Base-by-base conservation (phyloP, 2,113 vertebrate genomes). In the Ochotona curzoniae region DNA sequence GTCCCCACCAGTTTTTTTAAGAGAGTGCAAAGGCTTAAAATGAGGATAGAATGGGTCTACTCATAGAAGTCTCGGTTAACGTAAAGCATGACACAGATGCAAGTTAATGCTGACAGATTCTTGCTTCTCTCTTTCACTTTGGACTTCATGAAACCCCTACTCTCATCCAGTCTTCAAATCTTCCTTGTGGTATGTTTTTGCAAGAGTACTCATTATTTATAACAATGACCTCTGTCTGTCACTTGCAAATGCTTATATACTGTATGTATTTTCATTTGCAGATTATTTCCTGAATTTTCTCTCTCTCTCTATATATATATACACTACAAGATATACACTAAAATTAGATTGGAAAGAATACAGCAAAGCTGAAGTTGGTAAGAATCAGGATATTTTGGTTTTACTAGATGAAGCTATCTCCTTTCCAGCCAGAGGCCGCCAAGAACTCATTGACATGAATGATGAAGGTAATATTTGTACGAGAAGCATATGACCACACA, bases 251-350 rank as follows among this genome's bases (percentile, higher is more conserved):
- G 38, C 23, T 84, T 86, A 25, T n/a, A 61, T 80, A 83, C 82
- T 87, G 69, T 83, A 38, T 69, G 10, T 69, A 80, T 81, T 87
- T 95, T 92, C 83, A 78, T 79, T 89, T 83, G 49, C 66, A 70
- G 86, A 71, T 87, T 80, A 75, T 51, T 66, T 71, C 5, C 44
- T 86, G 17, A 23, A 63, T 75, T 44, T 70, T 20, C n/a, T n/a
- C n/a, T 8, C 32, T 28, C 30, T 23, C 35, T 18, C 8, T 25
- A 9, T 10, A 7, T 17, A 30, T 5, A n/a, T 26, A 57, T 14
- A 8, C 17, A 30, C 30, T 35, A 74, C 8, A 86, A 80, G 83
- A 38, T 2, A 71, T 6, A 3, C 3, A 71, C 38, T n/a, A 63
- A 74, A 94, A 90, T 83, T 87, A 90, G 67, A 87, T 93, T 90